phyloP scores from a whole-genome alignment of 2,888 invertebrate species.

The Dusona sp. region DNA sequence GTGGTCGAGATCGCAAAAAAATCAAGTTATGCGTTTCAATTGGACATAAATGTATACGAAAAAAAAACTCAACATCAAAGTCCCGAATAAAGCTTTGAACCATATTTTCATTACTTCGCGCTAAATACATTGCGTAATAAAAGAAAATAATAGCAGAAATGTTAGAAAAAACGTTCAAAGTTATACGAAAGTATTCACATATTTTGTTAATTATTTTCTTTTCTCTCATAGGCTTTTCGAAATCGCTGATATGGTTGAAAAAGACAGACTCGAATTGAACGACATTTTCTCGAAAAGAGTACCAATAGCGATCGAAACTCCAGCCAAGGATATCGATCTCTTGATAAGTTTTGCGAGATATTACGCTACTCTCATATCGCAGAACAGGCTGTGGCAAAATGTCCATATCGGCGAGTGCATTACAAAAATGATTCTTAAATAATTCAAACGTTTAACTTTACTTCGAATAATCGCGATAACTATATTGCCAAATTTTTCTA shows the following conservation, averaged over 20 bases:
- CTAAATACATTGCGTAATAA: too few relatives aligned
- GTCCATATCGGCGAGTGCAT: conserved; percentile 61
- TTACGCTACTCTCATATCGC: conserved; percentile 60
- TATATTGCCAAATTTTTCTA: background rate
- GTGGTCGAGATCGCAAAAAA: too few relatives aligned
- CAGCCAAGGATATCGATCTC: conserved; percentile 63
- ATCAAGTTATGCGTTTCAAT: too few relatives aligned
- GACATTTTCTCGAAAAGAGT: conserved; percentile 55
- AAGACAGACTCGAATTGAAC: conserved; percentile 57
- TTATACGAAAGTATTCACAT: background rate
- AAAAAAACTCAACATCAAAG: too few relatives aligned
- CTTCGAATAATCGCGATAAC: background rate
- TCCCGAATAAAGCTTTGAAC: too few relatives aligned
- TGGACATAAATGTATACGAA: too few relatives aligned
- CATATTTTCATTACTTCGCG: too few relatives aligned
- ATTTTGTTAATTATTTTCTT: background rate
- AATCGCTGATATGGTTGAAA: conserved; percentile 66
- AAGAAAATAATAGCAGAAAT: too few relatives aligned
- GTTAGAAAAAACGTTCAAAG: background rate
- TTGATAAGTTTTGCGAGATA: conserved; percentile 63
- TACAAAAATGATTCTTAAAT: background rate
- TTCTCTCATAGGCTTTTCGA: conserved; percentile 52
- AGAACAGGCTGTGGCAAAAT: conserved; percentile 59
- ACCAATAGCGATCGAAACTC: conserved; percentile 55
- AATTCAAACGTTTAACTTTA: background rate